Percentiles rank a stretch among this genome's conserved stretches.
phyloP scores from a whole-genome alignment of 92 coral and sea anemone species.

The Actinostola sp. region DNA sequence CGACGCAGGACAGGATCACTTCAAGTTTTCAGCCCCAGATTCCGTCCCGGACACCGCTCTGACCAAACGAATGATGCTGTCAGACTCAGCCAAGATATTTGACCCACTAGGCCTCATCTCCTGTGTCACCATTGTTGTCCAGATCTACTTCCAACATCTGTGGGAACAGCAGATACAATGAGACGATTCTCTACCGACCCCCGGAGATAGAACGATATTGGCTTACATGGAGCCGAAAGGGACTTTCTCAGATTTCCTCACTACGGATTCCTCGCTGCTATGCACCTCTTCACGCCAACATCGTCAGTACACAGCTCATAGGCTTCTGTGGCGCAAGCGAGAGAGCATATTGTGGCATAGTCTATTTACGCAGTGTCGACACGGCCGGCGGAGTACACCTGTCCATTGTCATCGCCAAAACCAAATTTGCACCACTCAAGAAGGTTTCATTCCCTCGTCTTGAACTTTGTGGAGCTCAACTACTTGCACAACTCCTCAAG shows the following conservation, averaged over 20 bases:
- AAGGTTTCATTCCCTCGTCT: conserved; percentile 62
- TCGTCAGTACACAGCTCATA: conserved; percentile 31
- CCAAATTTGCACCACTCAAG: conserved; percentile 59
- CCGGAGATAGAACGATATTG: conserved; percentile 47
- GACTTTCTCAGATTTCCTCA: conserved; percentile 30
- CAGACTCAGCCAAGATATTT: conserved; percentile 60
- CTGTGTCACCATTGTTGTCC: conserved; percentile 48
- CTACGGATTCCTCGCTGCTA: conserved; percentile 61
- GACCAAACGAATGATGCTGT: conserved; percentile 57
- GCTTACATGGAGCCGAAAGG: conserved; percentile 59
- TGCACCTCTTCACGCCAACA: conserved; percentile 24
- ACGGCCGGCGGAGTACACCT: conserved; percentile 56
- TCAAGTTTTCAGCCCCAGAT: no score
- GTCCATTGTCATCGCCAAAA: conserved; percentile 54
- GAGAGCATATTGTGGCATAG: conserved; percentile 56
- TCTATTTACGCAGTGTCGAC: conserved; percentile 54
- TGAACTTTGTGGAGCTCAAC: conserved; percentile 56
- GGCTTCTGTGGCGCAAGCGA: conserved; percentile 63
- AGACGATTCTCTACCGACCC: conserved; percentile 67
- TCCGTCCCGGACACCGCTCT: no score
- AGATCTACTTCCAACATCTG: conserved; percentile 63
- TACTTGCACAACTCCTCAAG: conserved; percentile 52
- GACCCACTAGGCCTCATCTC: conserved; percentile 63
- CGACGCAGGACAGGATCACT: no score
- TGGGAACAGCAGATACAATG: conserved; percentile 55